Evolutionary conservation across 2,797 vertebrate species (phyloP).

Genomic region (Ciconia nigra): DNA sequence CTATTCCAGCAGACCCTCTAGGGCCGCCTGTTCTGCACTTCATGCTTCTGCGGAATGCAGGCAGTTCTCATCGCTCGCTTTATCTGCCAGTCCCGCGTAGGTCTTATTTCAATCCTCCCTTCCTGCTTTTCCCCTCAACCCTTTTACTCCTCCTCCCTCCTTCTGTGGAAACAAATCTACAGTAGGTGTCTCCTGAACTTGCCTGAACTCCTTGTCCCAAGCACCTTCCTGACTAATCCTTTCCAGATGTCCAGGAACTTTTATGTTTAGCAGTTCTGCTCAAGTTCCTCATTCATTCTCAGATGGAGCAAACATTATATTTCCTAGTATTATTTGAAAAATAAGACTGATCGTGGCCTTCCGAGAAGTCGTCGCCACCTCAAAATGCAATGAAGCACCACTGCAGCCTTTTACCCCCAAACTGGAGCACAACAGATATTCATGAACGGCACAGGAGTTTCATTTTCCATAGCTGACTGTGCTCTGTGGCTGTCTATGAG

Average conservation of each 20-base stretch:
- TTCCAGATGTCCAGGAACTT: constrained; percentile 70
- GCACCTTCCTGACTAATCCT: constrained; percentile 48
- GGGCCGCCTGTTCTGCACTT: not conserved
- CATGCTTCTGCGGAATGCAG: fast-evolving
- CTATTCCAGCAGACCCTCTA: not conserved
- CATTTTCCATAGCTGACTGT: not conserved
- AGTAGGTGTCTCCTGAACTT: constrained; percentile 68
- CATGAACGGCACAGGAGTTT: not conserved
- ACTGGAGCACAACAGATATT: not conserved
- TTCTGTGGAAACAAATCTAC: constrained; percentile 58
- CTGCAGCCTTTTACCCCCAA: not conserved
- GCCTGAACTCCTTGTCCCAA: constrained; percentile 36
- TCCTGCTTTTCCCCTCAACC: constrained; percentile 51
- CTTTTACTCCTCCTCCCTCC: constrained; percentile 55
- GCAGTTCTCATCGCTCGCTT: not conserved
- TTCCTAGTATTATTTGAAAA: not conserved
- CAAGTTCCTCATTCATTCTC: not conserved
- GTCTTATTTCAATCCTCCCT: constrained; percentile 43
- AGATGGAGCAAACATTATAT: not conserved
- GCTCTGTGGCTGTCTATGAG: not conserved
- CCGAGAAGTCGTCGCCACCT: not conserved
- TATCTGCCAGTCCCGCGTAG: not conserved
- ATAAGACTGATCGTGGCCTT: not conserved
- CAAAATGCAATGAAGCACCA: not conserved
- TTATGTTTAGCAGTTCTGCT: not conserved